Conservation (phyloP, 1,140 invertebrate species). For the Aphaenogaster ashmeadi region DNA sequence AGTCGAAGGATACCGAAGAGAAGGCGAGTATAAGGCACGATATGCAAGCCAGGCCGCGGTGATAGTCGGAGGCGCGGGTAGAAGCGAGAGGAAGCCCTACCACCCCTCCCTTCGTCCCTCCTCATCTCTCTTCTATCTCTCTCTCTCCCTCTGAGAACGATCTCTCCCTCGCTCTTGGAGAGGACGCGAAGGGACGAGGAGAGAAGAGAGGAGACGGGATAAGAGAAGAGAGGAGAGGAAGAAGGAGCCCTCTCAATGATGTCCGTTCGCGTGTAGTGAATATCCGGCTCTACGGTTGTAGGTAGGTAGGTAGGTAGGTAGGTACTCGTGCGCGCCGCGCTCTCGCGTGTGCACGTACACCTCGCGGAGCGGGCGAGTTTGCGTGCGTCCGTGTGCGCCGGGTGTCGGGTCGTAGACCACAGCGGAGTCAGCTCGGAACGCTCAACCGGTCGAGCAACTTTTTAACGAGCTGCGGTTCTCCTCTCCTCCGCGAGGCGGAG, state of each 20-base stretch:
- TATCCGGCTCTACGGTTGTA: conserved; percentile 71
- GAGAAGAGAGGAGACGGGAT: conserved; percentile 23
- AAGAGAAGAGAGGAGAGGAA: conserved; percentile 25
- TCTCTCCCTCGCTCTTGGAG: background rate
- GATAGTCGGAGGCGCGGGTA: conserved; percentile 52
- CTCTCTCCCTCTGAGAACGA: background rate
- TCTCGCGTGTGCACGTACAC: conserved; percentile 68
- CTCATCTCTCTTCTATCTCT: background rate
- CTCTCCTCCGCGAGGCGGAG: conserved; percentile 76
- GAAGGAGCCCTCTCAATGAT: conserved; percentile 73
- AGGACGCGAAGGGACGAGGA: conserved; percentile 37
- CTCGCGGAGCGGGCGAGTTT: conserved; percentile 48
- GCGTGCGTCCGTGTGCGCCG: conserved; percentile 79
- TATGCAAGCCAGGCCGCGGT: conserved; percentile 63
- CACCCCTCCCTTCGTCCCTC: background rate
- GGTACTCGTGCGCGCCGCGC: conserved; percentile 8
- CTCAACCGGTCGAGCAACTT: conserved; percentile 87
- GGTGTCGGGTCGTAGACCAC: conserved; percentile 87
- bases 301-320: conserved; percentile 32
- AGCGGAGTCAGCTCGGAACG: conserved; percentile 84
- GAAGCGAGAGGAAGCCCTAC: conserved; percentile 30
- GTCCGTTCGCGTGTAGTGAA: conserved; percentile 78
- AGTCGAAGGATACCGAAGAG: conserved; percentile 75
- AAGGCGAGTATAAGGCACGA: conserved; percentile 72
- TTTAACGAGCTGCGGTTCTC: conserved; percentile 86